Conservation (phyloP, 2,113 vertebrate species). For the Cardinalis cardinalis region DNA sequence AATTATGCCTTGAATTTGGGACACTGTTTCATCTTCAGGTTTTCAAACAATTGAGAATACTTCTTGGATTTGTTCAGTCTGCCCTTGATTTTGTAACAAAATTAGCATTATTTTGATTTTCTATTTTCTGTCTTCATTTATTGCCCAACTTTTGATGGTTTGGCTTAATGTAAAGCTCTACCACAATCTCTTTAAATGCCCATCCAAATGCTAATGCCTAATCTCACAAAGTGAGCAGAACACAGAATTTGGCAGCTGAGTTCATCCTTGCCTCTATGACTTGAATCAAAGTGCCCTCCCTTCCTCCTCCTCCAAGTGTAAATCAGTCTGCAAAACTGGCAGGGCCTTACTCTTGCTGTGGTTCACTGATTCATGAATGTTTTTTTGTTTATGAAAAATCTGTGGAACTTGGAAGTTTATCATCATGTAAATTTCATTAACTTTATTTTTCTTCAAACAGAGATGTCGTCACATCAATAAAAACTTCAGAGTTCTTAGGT, state of each 20-base stretch:
- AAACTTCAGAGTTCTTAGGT: slow-evolving; percentile 34
- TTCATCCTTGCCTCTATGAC: neutral
- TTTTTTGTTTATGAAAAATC: slow-evolving; percentile 54
- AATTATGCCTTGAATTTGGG: neutral
- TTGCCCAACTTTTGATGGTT: neutral
- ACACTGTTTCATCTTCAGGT: neutral
- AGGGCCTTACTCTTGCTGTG: slow-evolving; percentile 39
- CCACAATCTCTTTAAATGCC: neutral
- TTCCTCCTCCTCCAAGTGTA: neutral
- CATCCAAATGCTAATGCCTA: neutral
- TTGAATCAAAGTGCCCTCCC: neutral
- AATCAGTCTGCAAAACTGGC: neutral
- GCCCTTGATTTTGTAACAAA: slow-evolving; percentile 2
- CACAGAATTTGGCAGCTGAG: neutral
- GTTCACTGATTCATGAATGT: slow-evolving; percentile 64
- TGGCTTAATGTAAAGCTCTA: neutral
- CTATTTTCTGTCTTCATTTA: neutral
- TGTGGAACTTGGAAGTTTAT: slow-evolving; percentile 49
- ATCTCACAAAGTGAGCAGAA: neutral
- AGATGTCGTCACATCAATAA: slow-evolving; percentile 53
- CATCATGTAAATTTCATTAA: slow-evolving; percentile 29
- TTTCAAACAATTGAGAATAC: neutral
- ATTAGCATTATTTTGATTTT: neutral
- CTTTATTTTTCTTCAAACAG: slow-evolving; percentile 48
- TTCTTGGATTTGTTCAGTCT: neutral